Conservation (phyloP, 2,797 vertebrate genomes). For the Catamblyrhynchus diadema region DNA sequence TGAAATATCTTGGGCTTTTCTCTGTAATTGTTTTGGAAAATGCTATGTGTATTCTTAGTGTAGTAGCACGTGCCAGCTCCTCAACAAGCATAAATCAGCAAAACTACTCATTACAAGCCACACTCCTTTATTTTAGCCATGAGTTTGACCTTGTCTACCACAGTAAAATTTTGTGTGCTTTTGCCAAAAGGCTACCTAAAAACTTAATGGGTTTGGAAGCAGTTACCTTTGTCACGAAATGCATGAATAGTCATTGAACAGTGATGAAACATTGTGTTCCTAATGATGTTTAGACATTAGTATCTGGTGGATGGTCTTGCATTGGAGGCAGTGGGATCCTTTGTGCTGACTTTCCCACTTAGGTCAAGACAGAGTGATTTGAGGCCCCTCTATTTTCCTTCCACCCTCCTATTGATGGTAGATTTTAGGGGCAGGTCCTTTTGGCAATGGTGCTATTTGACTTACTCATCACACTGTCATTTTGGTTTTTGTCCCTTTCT, state of each 20-base stretch:
- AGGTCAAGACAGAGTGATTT: not conserved
- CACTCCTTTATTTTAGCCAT: not conserved
- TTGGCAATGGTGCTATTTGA: not conserved
- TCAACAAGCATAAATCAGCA: not conserved
- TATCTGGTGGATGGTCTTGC: not conserved
- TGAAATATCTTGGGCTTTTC: constrained; percentile 2
- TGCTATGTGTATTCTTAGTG: constrained; percentile 22
- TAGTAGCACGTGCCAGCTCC: not conserved
- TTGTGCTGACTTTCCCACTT: not conserved
- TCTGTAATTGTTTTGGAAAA: constrained; percentile 3
- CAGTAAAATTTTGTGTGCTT: not conserved
- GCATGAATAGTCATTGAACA: not conserved
- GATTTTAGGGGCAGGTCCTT: not conserved
- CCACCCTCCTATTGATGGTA: not conserved
- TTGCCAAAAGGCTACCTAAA: not conserved
- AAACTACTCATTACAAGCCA: not conserved
- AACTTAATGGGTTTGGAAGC: not conserved
- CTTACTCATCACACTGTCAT: not conserved
- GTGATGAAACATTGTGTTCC: not conserved
- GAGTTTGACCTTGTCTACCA: not conserved
- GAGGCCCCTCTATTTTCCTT: not conserved
- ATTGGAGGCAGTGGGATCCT: not conserved
- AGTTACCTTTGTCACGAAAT: not conserved
- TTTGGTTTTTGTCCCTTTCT: not conserved
- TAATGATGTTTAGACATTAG: not conserved